Conservation (phyloP, 1,140 invertebrate species). For the Helicoverpa armigera region DNA sequence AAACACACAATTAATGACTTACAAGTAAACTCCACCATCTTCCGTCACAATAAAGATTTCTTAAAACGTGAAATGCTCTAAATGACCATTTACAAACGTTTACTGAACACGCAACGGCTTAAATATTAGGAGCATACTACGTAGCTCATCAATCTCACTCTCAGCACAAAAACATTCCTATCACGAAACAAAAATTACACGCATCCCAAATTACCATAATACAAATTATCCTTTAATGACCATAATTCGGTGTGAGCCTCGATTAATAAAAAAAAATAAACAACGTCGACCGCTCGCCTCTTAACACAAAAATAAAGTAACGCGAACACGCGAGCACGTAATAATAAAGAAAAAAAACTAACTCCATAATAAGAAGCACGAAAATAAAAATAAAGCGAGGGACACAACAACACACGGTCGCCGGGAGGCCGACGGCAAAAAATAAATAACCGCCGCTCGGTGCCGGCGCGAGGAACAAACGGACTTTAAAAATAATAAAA, state of each 20-base stretch:
- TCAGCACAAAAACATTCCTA: constrained; percentile 80
- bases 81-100: constrained; percentile 51
- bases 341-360: constrained; percentile 84
- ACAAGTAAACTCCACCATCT: constrained; percentile 29
- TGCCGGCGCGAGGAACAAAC: constrained; percentile 84
- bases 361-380: constrained; percentile 86
- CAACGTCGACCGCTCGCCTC: constrained; percentile 75
- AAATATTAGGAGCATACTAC: constrained; percentile 53
- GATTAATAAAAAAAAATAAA: constrained; percentile 82
- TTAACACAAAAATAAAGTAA: constrained; percentile 85
- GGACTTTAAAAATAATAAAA: constrained; percentile 86
- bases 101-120: constrained; percentile 53
- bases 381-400: constrained; percentile 86
- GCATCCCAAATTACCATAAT: constrained; percentile 86
- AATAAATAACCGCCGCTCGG: constrained; percentile 84
- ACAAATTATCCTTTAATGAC: constrained; percentile 87
- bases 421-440: constrained; percentile 84
- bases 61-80: constrained; percentile 24
- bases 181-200: constrained; percentile 86
- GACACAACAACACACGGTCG: constrained; percentile 85
- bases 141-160: constrained; percentile 75
- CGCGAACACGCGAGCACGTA: constrained; percentile 83
- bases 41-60: constrained; percentile 30
- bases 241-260: constrained; percentile 85
- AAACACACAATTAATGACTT: constrained; percentile 53